Conservation (phyloP, 1,140 invertebrate genomes). For the Lordiphosa collinella region DNA sequence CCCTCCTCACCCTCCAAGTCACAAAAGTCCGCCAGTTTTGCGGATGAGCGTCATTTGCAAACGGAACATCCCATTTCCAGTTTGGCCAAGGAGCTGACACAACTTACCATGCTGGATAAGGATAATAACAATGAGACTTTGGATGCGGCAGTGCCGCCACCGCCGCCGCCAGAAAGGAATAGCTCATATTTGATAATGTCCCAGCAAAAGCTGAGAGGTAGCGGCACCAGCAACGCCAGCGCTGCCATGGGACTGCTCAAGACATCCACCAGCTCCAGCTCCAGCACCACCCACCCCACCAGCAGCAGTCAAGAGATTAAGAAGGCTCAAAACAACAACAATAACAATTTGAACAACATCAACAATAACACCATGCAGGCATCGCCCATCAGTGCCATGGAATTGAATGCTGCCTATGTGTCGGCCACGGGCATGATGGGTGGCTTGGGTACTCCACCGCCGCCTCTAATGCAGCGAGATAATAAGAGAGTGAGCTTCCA, state of each 20-base stretch:
- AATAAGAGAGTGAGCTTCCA: constrained; percentile 87
- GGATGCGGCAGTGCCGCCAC: constrained; percentile 80
- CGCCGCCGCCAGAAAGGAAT: constrained; percentile 88
- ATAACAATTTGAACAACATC: constrained; percentile 49
- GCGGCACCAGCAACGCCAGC: constrained; percentile 41
- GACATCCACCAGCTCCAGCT: not conserved
- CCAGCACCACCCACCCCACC: constrained; percentile 42
- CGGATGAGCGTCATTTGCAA: constrained; percentile 72
- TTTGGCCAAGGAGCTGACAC: constrained; percentile 63
- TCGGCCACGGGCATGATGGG: constrained; percentile 49
- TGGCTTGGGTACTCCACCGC: constrained; percentile 40
- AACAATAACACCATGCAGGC: constrained; percentile 51
- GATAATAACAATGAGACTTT: constrained; percentile 54
- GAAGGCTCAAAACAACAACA: constrained; percentile 50
- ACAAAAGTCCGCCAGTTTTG: constrained; percentile 77
- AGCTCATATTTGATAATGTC: constrained; percentile 91
- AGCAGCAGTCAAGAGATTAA: constrained; percentile 49
- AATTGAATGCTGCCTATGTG: constrained; percentile 66
- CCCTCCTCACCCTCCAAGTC: constrained; percentile 79
- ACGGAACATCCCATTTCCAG: constrained; percentile 74
- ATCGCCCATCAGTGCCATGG: constrained; percentile 64
- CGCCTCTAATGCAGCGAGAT: constrained; percentile 61
- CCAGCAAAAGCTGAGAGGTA: constrained; percentile 78
- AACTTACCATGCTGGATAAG: constrained; percentile 55
- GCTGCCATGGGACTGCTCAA: not conserved